Conservation (phyloP, 37 sponge, comb jelly and placozoan genomes). For the Halisarca cf. caerulea region DNA sequence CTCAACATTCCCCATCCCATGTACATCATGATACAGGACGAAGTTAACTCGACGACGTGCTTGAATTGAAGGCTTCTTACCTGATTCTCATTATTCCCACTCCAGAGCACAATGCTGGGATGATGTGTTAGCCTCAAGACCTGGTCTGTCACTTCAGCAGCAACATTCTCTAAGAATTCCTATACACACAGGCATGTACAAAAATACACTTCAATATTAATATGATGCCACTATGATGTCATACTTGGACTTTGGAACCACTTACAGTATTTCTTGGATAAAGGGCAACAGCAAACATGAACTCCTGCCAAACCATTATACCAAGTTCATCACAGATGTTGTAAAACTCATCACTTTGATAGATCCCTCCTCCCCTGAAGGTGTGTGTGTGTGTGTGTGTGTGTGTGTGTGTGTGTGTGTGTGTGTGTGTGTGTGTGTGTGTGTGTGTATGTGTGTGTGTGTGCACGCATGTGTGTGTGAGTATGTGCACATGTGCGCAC, state of each 20-base stretch:
- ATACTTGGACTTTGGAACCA: too few relatives aligned
- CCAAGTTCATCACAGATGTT: slow-evolving; percentile 91
- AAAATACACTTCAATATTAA: too few relatives aligned
- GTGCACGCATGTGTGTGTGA: too few relatives aligned
- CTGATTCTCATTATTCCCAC: slow-evolving; percentile 99
- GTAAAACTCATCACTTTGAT: slow-evolving; percentile 92
- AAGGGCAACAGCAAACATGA: slow-evolving; percentile 95
- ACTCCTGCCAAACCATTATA: slow-evolving; percentile 99
- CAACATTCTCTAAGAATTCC: slow-evolving; percentile 84
- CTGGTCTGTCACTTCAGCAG: slow-evolving; percentile 68
- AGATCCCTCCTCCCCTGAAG: slow-evolving; percentile 94
- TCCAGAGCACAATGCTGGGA: slow-evolving; percentile 90
- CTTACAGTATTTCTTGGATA: slow-evolving; percentile 86
- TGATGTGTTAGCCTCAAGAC: slow-evolving; percentile 81
- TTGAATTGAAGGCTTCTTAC: too few relatives aligned
- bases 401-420: too few relatives aligned
- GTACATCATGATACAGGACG: too few relatives aligned
- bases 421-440: background rate
- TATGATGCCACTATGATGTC: too few relatives aligned
- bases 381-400: background rate
- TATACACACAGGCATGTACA: too few relatives aligned
- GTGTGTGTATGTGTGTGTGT: slow-evolving; percentile 13
- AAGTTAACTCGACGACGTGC: too few relatives aligned
- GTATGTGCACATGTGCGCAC: too few relatives aligned
- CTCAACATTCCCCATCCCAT: too few relatives aligned